These are phyloP conservation scores for Eristalinus aeneus DNA, from an alignment of 2,888 invertebrate species.

Conservation along the genomic window DNA sequence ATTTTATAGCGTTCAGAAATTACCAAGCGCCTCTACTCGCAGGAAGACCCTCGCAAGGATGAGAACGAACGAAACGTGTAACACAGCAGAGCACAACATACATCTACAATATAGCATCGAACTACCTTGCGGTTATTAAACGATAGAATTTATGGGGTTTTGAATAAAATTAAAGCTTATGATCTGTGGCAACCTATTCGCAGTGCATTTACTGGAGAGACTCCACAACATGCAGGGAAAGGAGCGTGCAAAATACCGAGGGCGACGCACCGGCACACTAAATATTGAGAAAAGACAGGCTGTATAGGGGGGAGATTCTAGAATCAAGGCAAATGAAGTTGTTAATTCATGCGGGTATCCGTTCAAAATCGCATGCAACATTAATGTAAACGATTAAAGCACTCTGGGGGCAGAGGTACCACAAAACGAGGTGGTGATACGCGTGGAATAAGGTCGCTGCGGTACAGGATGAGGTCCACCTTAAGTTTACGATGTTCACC, in stretches of 20 bases:
- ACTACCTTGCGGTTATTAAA: constrained; percentile 55
- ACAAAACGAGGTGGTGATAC: neutral
- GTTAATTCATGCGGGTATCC: neutral
- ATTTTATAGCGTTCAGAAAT: constrained; percentile 40
- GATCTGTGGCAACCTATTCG: constrained; percentile 30
- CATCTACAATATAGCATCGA: neutral
- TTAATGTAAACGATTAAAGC: constrained; percentile 54
- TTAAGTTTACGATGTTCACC: constrained; percentile 11
- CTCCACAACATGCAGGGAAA: neutral
- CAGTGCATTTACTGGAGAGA: constrained; percentile 6
- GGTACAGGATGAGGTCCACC: neutral
- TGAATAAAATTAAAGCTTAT: constrained; percentile 54
- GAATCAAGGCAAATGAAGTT: neutral
- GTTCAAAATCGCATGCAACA: constrained; percentile 25
- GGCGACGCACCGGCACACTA: neutral
- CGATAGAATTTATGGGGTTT: constrained; percentile 55
- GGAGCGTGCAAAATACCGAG: constrained; percentile 3
- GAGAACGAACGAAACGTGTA: neutral
- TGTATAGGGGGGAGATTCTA: neutral
- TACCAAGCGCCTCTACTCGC: neutral
- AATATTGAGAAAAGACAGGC: neutral
- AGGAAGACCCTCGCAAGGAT: neutral
- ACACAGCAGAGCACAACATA: neutral
- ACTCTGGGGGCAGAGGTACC: neutral
- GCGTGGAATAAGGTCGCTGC: neutral